Evolutionary conservation across 2,797 vertebrate species (phyloP), one percentile per base, ranked within the genome.

Genomic region (Pipistrellus kuhlii): DNA sequence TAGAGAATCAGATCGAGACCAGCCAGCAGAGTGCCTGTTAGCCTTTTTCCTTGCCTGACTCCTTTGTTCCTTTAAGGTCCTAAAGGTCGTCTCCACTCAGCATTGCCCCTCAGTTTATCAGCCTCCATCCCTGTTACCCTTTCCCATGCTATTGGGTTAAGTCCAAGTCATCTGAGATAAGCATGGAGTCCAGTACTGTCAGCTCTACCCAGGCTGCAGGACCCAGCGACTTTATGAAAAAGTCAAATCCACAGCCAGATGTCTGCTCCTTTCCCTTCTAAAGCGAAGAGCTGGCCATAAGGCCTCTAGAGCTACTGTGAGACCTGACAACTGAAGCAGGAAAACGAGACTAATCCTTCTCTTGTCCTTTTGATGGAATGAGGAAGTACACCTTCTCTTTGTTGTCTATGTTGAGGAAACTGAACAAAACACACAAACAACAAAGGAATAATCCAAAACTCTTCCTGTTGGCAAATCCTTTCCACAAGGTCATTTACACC

Each of bases 391-490:
- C 30, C 21, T 6, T 44, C 30, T 48, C 85, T 77, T 44, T 68
- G 77, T 59, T 68, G 77, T 59, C 2, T 5, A 35, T 21, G 68
- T 6, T 68, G 68, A 64, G 38, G 75, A 78, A 88, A 25, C 15
- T 68, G 85, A 71, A 75, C 75, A 64, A 81, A 80, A 71, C n/a
- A 27, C 3, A 44, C 51, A 91, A 86, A 20, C 71, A 17, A 27
- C 0, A 0, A 8, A 2, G 0, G 35, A 44, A 25, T 27, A 41
- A 27, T 14, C 77, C 62, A 2, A 7, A 59, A 27, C 7, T 0
- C 85, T 93, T 94, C 81, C 85, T 53, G 55, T 46, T 78, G 72
- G 90, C 90, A 38, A 53, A 53, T 21, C 64, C 55, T 82, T 27
- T 21, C 30, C 10, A 14, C 1, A 7, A 83, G 85, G 59, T 88